A percentile compares a stretch with the other conserved stretches of the same genome.
These are phyloP conservation scores for Cyanoramphus novaezelandiae DNA, from an alignment of 2,113 vertebrate genomes.

Conservation along the genomic window DNA sequence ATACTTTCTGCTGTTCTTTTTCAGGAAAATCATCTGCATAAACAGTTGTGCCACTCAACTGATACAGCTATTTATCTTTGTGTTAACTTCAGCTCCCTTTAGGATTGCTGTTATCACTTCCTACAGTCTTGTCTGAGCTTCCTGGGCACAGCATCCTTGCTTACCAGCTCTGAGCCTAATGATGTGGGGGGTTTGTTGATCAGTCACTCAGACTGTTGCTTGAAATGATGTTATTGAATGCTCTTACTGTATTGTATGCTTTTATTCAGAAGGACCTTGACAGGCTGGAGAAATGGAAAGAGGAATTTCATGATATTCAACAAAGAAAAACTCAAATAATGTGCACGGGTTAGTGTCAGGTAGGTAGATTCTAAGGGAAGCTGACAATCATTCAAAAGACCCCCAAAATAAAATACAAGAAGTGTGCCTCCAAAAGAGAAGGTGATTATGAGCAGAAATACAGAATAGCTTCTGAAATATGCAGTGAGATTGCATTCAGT, in stretches of 20 bases:
- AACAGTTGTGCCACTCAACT: neutral
- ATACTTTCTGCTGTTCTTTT: neutral
- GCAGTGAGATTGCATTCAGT: neutral
- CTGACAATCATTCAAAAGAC: neutral
- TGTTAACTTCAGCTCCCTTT: neutral
- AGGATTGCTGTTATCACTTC: neutral
- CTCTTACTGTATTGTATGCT: neutral
- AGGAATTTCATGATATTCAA: neutral
- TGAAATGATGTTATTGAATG: neutral
- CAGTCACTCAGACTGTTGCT: neutral
- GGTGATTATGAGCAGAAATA: neutral
- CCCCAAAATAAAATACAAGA: neutral
- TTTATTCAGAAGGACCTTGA: neutral
- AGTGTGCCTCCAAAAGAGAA: neutral
- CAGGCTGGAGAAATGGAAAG: neutral
- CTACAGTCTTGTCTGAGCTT: neutral
- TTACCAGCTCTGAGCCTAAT: neutral
- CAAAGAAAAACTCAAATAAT: neutral
- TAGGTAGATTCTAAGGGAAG: neutral
- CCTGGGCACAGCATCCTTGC: neutral
- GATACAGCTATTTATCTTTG: neutral
- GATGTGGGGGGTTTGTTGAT: neutral
- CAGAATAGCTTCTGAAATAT: neutral
- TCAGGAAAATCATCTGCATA: neutral
- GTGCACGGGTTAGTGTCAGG: neutral